Conservation (phyloP, 2,888 invertebrate genomes). For the Aphelenchoides bicaudatus region DNA sequence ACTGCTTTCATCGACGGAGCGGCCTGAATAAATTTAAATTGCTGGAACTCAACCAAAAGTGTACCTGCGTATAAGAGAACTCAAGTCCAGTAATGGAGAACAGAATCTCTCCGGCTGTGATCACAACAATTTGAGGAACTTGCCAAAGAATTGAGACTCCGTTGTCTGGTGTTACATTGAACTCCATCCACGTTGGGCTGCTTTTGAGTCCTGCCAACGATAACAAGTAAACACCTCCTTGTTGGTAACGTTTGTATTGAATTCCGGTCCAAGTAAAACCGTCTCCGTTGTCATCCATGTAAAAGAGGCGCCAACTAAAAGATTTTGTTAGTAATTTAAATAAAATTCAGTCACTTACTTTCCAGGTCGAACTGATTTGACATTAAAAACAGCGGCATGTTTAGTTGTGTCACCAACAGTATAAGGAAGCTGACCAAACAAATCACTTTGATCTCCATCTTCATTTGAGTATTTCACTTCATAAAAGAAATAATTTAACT, state of each 20-base stretch:
- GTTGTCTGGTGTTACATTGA: conserved; percentile 36
- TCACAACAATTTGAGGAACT: conserved; percentile 63
- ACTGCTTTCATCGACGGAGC: conserved; percentile 91
- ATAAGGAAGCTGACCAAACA: neutral
- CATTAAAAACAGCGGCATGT: conserved; percentile 17
- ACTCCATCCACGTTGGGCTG: conserved; percentile 2
- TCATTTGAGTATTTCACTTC: conserved; percentile 30
- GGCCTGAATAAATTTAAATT: conserved; percentile 65
- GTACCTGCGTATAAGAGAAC: too few relatives aligned
- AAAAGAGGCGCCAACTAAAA: conserved; percentile 47
- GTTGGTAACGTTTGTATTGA: conserved; percentile 26
- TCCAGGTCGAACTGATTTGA: conserved; percentile 51
- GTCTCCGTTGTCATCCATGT: conserved; percentile 35
- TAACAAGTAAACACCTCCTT: conserved; percentile 51
- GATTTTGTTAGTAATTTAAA: neutral
- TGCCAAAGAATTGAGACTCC: conserved; percentile 62
- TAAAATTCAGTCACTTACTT: conserved; percentile 1
- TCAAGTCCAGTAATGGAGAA: conserved; percentile 64
- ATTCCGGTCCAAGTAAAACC: conserved; percentile 26
- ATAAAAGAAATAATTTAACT: conserved; percentile 50
- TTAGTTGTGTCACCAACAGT: neutral
- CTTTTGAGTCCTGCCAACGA: conserved; percentile 30
- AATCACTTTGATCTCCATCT: conserved; percentile 10
- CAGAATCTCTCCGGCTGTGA: conserved; percentile 64
- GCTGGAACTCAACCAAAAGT: too few relatives aligned